Percentiles rank a stretch among this genome's conserved stretches.
These are phyloP conservation scores for Anhinga anhinga DNA, from an alignment of 2,113 vertebrate species.

Conservation along the genomic window DNA sequence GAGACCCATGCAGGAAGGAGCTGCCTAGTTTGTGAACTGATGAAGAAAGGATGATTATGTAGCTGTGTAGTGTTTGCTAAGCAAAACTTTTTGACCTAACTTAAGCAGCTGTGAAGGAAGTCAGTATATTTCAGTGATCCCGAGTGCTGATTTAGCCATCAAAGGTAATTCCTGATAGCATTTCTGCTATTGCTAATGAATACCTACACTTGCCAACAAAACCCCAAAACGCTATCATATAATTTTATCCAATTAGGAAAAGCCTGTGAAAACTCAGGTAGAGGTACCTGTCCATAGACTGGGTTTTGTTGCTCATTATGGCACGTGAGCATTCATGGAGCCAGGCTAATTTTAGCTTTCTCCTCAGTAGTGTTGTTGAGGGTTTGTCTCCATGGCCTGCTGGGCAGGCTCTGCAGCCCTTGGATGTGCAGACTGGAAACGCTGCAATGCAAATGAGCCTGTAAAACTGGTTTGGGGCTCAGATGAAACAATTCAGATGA, in stretches of 20 bases:
- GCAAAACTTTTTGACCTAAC: not conserved
- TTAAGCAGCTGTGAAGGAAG: not conserved
- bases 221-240: rapidly evolving
- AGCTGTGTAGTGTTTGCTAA: not conserved
- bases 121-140: not conserved
- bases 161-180: not conserved
- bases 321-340: not conserved
- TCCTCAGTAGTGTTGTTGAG: not conserved
- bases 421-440: not conserved
- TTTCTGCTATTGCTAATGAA: not conserved
- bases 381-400: not conserved
- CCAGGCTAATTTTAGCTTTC: not conserved
- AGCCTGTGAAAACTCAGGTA: not conserved
- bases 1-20: not conserved
- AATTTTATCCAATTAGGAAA: not conserved
- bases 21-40: not conserved
- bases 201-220: not conserved
- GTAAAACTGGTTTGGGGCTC: not conserved
- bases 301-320: not conserved
- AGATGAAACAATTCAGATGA: not conserved
- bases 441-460: not conserved
- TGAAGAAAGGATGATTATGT: not conserved
- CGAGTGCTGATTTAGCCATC: not conserved
- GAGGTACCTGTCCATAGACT: not conserved
- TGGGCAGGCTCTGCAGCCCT: not conserved